Conservation (phyloP, 2,113 vertebrate genomes). For the Bos indicus region DNA sequence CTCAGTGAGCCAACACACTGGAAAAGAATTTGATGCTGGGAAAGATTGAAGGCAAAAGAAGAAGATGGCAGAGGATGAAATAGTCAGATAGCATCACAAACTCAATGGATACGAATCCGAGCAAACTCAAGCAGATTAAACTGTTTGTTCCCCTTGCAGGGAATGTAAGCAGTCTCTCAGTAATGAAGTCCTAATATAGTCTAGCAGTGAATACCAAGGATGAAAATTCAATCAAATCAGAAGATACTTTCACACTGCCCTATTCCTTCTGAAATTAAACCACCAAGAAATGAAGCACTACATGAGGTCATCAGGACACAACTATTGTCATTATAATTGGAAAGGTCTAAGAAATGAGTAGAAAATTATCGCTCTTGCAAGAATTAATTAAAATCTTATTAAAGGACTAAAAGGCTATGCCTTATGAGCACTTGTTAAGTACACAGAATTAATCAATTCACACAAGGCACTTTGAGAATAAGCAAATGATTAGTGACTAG, state of each 20-base stretch:
- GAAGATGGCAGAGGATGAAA: background rate
- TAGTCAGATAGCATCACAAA: background rate
- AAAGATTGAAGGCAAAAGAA: background rate
- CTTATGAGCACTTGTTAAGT: background rate
- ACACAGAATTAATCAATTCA: conserved; percentile 22
- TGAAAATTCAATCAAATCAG: conserved; percentile 64
- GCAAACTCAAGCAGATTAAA: background rate
- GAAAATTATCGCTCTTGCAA: conserved; percentile 58
- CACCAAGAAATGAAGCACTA: conserved; percentile 35
- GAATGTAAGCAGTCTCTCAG: conserved; percentile 53
- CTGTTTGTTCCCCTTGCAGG: conserved; percentile 36
- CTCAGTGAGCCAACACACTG: background rate
- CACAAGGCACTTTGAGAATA: background rate
- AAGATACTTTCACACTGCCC: conserved; percentile 58
- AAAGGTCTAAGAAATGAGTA: conserved; percentile 36
- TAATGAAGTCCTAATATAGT: conserved; percentile 29
- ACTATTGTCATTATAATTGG: conserved; percentile 40
- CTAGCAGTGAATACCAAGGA: conserved; percentile 43
- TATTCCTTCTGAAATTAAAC: conserved; percentile 53
- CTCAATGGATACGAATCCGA: background rate
- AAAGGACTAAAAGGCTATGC: conserved; percentile 17
- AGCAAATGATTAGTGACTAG: background rate
- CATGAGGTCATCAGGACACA: conserved; percentile 63
- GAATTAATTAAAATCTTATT: conserved; percentile 36
- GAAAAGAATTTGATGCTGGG: background rate